Conservation (phyloP, 2,797 vertebrate species). For the Etheostoma perlongum region DNA sequence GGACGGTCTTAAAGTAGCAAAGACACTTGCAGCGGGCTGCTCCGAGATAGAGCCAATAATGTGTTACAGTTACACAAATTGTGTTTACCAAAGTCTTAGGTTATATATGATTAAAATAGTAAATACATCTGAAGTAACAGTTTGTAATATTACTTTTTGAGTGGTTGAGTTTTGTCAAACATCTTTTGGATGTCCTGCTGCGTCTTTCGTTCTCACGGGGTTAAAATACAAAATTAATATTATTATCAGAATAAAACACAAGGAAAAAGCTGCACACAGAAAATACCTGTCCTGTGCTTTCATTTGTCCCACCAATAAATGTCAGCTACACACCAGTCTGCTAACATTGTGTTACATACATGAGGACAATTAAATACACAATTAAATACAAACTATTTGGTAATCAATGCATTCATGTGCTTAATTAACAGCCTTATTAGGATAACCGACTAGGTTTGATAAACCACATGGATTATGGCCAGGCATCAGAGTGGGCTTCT, state of each 20-base stretch:
- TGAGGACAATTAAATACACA: slow-evolving; percentile 37
- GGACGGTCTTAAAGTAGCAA: too few relatives aligned
- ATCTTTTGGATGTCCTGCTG: neutral
- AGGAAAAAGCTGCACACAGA: neutral
- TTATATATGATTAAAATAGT: too few relatives aligned
- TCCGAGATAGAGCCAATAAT: too few relatives aligned
- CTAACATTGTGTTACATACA: slow-evolving; percentile 4
- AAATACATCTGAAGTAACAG: too few relatives aligned
- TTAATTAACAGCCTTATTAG: slow-evolving; percentile 59
- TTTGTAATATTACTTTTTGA: too few relatives aligned
- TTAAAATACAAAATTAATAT: neutral
- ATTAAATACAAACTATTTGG: slow-evolving; percentile 46
- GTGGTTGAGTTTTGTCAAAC: too few relatives aligned
- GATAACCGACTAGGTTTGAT: slow-evolving; percentile 46
- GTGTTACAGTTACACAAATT: too few relatives aligned
- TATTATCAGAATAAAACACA: neutral
- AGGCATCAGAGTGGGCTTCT: slow-evolving; percentile 8
- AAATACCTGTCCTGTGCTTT: neutral
- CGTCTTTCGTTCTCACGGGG: too few relatives aligned
- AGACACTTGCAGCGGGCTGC: too few relatives aligned
- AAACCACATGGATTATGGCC: slow-evolving; percentile 14
- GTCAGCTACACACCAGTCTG: slow-evolving; percentile 17
- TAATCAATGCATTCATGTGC: slow-evolving; percentile 54
- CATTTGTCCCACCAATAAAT: slow-evolving; percentile 3
- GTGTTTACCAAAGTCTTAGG: too few relatives aligned